Conservation (phyloP, 2,888 invertebrate genomes). For the Megamerina dolium region DNA sequence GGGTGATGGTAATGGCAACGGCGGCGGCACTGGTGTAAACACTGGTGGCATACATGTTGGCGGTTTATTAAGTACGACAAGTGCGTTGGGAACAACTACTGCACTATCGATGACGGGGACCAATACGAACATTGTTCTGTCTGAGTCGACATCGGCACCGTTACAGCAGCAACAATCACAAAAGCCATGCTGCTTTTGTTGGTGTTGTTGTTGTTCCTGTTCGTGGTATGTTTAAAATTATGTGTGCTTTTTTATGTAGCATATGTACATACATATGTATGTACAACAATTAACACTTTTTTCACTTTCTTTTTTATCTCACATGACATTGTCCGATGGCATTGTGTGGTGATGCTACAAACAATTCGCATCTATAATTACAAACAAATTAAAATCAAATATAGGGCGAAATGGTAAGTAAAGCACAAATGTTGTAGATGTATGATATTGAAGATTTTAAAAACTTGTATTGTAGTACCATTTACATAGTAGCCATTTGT, state of each 20-base stretch:
- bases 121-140: slow-evolving; percentile 12
- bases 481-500: too few relatives aligned
- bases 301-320: too few relatives aligned
- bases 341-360: too few relatives aligned
- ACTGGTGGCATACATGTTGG: slow-evolving; percentile 34
- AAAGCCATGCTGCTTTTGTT: slow-evolving; percentile 62
- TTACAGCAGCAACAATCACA: slow-evolving; percentile 50
- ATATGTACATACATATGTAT: not conserved
- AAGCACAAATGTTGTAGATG: too few relatives aligned
- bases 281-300: too few relatives aligned
- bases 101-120: slow-evolving; percentile 8
- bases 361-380: too few relatives aligned
- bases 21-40: slow-evolving; percentile 29
- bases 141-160: slow-evolving; percentile 24
- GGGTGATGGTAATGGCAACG: slow-evolving; percentile 32
- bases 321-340: too few relatives aligned
- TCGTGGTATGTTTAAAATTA: slow-evolving; percentile 51
- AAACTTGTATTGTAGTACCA: too few relatives aligned
- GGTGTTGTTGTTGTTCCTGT: slow-evolving; percentile 68
- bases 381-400: too few relatives aligned
- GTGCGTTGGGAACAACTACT: slow-evolving; percentile 27
- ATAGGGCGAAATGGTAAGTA: too few relatives aligned
- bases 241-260: not conserved
- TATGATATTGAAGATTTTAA: too few relatives aligned
- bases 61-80: slow-evolving; percentile 30